These are phyloP conservation scores for Plutella xylostella DNA, from an alignment of 2,888 invertebrate genomes.

Conservation along the genomic window DNA sequence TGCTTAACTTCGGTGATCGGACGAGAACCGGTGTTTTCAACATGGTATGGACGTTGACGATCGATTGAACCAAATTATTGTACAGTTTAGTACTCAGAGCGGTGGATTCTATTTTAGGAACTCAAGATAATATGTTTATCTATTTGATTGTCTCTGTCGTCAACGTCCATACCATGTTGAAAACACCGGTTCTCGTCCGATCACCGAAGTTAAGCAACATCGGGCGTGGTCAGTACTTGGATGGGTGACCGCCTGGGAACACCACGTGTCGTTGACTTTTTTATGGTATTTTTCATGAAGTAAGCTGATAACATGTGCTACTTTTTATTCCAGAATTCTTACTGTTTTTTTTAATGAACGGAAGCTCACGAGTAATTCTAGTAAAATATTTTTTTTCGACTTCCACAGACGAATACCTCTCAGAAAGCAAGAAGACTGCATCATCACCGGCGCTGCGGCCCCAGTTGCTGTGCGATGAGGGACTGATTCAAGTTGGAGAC, in stretches of 20 bases:
- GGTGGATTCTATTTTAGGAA: no score
- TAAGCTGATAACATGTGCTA: no score
- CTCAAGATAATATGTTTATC: no score
- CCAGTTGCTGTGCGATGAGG: slow-evolving; percentile 59
- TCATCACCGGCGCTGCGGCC: slow-evolving; percentile 47
- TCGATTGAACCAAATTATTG: no score
- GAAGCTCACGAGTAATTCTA: no score
- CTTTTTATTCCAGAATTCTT: no score
- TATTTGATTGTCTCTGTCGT: no score
- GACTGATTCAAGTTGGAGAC: slow-evolving; percentile 65
- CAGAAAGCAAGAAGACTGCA: slow-evolving; percentile 45
- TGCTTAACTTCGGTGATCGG: slow-evolving; percentile 60
- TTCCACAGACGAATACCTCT: slow-evolving; percentile 43
- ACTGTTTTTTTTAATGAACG: no score
- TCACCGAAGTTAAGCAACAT: slow-evolving; percentile 59
- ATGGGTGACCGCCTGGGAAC: slow-evolving; percentile 25
- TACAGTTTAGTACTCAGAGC: no score
- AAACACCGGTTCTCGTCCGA: slow-evolving; percentile 60
- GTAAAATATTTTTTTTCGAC: neutral
- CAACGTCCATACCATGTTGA: slow-evolving; percentile 50
- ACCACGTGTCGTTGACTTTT: slow-evolving; percentile 21
- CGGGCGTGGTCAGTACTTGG: slow-evolving; percentile 38
- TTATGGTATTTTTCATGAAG: no score
- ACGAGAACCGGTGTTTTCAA: slow-evolving; percentile 59
- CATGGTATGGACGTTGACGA: slow-evolving; percentile 48